phyloP scores from a whole-genome alignment of 2,113 vertebrate species.

The Silurus asotus region DNA sequence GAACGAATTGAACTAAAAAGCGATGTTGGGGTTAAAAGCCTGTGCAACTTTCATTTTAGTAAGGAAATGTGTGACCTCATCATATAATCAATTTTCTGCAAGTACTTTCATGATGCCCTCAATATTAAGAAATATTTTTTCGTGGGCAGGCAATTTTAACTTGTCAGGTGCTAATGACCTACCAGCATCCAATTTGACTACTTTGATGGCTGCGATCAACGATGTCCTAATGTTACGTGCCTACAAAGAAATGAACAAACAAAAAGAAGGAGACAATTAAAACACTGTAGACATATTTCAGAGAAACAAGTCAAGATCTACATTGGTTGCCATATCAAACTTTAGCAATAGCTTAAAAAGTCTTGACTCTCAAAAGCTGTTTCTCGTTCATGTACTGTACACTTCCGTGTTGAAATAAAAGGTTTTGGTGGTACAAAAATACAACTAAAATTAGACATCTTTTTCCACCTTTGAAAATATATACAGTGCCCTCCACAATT shows the following conservation, averaged over 20 bases:
- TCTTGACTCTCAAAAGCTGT: not conserved
- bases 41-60: not conserved
- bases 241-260: slow-evolving; percentile 51
- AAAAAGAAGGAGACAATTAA: not conserved
- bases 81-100: not conserved
- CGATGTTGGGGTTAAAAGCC: not conserved
- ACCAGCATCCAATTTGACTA: slow-evolving; percentile 79
- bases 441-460: too few relatives aligned
- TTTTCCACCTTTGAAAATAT: too few relatives aligned
- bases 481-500: too few relatives aligned
- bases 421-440: not conserved
- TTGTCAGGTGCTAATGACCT: slow-evolving; percentile 37
- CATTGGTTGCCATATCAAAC: not conserved
- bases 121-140: not conserved
- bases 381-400: not conserved
- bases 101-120: not conserved
- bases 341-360: not conserved
- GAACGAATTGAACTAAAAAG: not conserved
- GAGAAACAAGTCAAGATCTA: not conserved
- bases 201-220: slow-evolving; percentile 73
- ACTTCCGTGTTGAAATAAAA: not conserved
- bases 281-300: too few relatives aligned
- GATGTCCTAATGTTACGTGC: slow-evolving; percentile 73
- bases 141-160: not conserved
- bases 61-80: not conserved